Conservation (phyloP, 2,888 invertebrate genomes). For the Phortica okadai region DNA sequence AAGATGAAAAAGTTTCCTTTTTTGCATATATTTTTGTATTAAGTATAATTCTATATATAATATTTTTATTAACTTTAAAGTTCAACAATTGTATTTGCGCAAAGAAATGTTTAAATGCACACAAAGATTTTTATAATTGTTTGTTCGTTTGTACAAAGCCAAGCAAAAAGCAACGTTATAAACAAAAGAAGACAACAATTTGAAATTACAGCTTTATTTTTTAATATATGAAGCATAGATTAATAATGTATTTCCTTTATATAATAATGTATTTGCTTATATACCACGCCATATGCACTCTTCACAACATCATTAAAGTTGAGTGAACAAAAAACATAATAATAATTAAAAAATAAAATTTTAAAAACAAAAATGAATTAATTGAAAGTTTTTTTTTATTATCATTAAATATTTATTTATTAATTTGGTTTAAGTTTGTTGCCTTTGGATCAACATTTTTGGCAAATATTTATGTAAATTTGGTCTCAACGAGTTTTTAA, state of each 20-base stretch:
- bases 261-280: conserved; percentile 24
- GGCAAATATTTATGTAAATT: conserved; percentile 14
- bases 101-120: too few relatives aligned
- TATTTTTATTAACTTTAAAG: too few relatives aligned
- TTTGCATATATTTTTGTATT: too few relatives aligned
- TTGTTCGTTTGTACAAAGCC: too few relatives aligned
- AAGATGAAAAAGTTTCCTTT: too few relatives aligned
- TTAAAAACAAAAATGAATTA: conserved; percentile 32
- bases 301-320: not conserved
- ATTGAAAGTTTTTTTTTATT: not conserved
- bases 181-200: too few relatives aligned
- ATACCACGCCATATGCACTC: conserved; percentile 67
- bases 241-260: not conserved
- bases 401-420: not conserved
- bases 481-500: conserved; percentile 31
- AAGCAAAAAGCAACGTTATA: too few relatives aligned
- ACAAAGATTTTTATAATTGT: too few relatives aligned
- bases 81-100: too few relatives aligned
- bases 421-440: not conserved
- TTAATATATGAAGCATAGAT: too few relatives aligned
- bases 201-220: too few relatives aligned
- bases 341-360: conserved; percentile 28
- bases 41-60: too few relatives aligned
- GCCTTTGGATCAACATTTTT: not conserved
- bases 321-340: conserved; percentile 39